These are phyloP conservation scores for Prosopocoilus inquinatus DNA, from an alignment of 2,888 invertebrate species.

Conservation along the genomic window DNA sequence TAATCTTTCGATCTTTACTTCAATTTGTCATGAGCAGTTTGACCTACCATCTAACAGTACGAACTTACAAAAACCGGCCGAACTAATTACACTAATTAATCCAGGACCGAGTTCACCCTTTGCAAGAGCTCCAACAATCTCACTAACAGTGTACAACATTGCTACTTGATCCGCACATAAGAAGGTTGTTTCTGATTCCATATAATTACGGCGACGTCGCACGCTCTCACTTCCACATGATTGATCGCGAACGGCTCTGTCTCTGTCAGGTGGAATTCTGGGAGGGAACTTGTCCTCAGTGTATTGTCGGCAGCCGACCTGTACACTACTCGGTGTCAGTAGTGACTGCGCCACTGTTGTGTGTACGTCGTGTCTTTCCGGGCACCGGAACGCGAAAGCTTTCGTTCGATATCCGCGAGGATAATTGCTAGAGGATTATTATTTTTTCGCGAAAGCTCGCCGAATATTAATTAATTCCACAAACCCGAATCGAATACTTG, in stretches of 20 bases:
- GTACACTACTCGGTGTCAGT: constrained; percentile 39
- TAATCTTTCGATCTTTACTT: constrained; percentile 11
- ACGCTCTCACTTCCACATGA: constrained; percentile 32
- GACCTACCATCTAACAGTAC: neutral
- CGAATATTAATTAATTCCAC: too few species aligned
- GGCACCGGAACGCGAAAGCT: constrained; percentile 20
- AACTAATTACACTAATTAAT: constrained; percentile 48
- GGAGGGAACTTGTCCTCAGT: constrained; percentile 49
- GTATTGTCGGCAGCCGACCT: constrained; percentile 43
- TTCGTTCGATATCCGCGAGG: constrained; percentile 1
- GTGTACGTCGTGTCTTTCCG: constrained; percentile 21
- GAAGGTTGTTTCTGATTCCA: constrained; percentile 50
- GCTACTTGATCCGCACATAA: constrained; percentile 49
- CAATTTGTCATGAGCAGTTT: constrained; percentile 18
- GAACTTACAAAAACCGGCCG: constrained; percentile 31
- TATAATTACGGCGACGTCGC: constrained; percentile 45
- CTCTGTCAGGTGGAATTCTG: constrained; percentile 40
- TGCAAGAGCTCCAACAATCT: constrained; percentile 43
- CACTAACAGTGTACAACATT: constrained; percentile 45
- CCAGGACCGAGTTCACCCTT: constrained; percentile 41
- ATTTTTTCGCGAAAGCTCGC: constrained; percentile 15
- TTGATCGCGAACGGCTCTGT: constrained; percentile 32
- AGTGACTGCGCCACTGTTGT: constrained; percentile 21
- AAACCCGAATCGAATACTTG: too few species aligned
- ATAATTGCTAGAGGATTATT: constrained; percentile 10